A percentile compares a stretch with the other conserved stretches of the same genome.
Conservation (phyloP, 2,113 vertebrate genomes). For the Podocnemis expansa region DNA sequence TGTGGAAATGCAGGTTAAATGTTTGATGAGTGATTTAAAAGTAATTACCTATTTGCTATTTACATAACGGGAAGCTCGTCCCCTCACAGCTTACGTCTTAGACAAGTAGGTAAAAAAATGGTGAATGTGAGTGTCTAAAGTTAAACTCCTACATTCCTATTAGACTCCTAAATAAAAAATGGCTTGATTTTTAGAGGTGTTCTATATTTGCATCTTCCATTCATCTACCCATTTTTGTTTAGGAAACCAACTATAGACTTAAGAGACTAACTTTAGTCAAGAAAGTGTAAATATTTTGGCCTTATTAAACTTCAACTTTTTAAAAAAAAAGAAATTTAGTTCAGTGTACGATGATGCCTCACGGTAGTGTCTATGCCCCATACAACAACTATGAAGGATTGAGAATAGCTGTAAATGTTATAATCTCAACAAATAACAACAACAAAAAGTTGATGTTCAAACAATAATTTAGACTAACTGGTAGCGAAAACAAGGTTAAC, state of each 20-base stretch:
- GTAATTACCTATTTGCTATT: conserved; percentile 73
- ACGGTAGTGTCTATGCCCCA: neutral
- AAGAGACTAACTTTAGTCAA: conserved; percentile 12
- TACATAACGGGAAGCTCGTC: conserved; percentile 49
- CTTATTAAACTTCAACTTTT: neutral
- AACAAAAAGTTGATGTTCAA: conserved; percentile 33
- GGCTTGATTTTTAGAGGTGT: neutral
- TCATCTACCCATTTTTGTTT: neutral
- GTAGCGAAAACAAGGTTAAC: conserved; percentile 41
- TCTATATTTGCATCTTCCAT: neutral
- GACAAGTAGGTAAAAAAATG: conserved; percentile 26
- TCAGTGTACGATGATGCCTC: neutral
- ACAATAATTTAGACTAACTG: conserved; percentile 53
- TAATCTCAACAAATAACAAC: neutral
- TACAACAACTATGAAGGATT: neutral
- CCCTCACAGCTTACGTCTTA: neutral
- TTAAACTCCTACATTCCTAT: neutral
- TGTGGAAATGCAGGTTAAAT: conserved; percentile 70
- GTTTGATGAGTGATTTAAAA: conserved; percentile 71
- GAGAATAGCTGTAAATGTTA: conserved; percentile 13
- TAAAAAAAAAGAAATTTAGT: neutral
- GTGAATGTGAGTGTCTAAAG: neutral
- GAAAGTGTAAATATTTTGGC: neutral
- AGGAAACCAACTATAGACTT: neutral
- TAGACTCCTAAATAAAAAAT: neutral